Evolutionary conservation across 2,888 invertebrate species (phyloP).

Genomic region (Leptarthrus brevirostris): DNA sequence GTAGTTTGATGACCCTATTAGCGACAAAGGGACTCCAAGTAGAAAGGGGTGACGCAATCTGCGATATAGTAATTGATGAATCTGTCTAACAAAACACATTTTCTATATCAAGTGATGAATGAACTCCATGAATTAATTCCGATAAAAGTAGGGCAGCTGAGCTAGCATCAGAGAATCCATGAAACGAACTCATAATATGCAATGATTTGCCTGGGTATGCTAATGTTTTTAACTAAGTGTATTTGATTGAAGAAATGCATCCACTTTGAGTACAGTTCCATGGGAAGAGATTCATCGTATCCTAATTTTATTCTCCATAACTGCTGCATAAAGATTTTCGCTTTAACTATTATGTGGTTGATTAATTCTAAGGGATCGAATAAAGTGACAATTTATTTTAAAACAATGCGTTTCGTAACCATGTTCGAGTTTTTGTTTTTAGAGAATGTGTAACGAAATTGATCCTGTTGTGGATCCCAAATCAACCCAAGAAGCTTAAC

Average conservation of each 20-base stretch:
- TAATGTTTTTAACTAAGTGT: neutral
- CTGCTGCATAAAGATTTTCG: too few relatives aligned
- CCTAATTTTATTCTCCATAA: neutral
- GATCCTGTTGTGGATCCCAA: neutral
- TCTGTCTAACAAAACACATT: too few relatives aligned
- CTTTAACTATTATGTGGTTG: too few relatives aligned
- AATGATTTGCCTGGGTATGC: neutral
- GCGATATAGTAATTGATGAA: neutral
- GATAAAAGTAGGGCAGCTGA: neutral
- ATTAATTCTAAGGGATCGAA: too few relatives aligned
- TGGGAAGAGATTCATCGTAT: neutral
- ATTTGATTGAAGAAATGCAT: too few relatives aligned
- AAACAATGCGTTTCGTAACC: neutral
- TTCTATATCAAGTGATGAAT: too few relatives aligned
- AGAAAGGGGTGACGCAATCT: neutral
- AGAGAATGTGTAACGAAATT: neutral
- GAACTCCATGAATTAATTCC: neutral
- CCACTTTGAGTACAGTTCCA: too few relatives aligned
- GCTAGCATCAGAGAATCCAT: neutral
- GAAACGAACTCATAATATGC: neutral
- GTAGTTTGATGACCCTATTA: too few relatives aligned
- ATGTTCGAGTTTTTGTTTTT: neutral
- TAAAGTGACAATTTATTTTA: neutral
- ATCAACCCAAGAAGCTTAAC: neutral
- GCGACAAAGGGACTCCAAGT: neutral